Conservation (phyloP, 1,140 invertebrate species). For the Danaus plexippus region DNA sequence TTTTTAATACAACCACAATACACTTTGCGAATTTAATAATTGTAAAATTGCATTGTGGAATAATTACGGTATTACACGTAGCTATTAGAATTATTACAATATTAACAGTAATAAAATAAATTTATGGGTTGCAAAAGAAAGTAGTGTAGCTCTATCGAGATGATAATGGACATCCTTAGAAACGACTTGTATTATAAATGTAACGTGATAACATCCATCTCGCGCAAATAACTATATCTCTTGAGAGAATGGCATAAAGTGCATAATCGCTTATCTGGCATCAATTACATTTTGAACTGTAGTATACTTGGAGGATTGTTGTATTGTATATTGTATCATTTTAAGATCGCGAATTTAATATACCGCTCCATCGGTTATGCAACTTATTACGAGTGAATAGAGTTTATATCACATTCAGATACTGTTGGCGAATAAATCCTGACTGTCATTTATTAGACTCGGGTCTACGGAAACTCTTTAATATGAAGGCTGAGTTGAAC, state of each 20-base stretch:
- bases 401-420: constrained; percentile 15
- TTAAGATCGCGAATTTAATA: constrained; percentile 45
- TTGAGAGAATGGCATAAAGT: constrained; percentile 24
- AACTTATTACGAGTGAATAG: constrained; percentile 23
- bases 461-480: constrained; percentile 47
- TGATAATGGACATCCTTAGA: constrained; percentile 43
- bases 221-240: constrained; percentile 25
- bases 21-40: too few relatives aligned
- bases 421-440: constrained; percentile 35
- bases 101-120: constrained; percentile 6
- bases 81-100: background rate
- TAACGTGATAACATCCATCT: constrained; percentile 23
- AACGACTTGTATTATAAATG: constrained; percentile 22
- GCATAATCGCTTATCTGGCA: constrained; percentile 19
- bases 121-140: constrained; percentile 11
- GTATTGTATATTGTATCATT: constrained; percentile 31
- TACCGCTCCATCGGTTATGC: constrained; percentile 18
- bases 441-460: constrained; percentile 50
- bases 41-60: background rate
- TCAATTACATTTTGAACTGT: constrained; percentile 35
- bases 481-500: constrained; percentile 43
- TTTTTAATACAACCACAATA: too few relatives aligned
- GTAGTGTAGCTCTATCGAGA: constrained; percentile 37
- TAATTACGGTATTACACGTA: background rate
- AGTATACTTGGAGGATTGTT: constrained; percentile 35